Conservation (phyloP, 1,140 invertebrate species). For the Lepidurus packardi region DNA sequence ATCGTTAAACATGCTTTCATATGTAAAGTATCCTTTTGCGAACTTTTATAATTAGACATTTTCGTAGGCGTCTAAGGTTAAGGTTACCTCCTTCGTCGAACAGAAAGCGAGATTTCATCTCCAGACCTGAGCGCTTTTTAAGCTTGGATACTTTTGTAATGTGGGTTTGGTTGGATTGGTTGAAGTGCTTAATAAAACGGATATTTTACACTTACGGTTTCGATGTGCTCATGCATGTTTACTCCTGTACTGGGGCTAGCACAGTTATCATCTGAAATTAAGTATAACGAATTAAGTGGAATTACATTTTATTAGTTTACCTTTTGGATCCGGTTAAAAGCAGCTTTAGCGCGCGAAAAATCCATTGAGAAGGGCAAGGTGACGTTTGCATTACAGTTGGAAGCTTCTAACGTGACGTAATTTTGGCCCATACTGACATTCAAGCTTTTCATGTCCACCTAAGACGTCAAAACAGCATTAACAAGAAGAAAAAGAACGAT, state of each 20-base stretch:
- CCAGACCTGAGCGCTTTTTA: neutral
- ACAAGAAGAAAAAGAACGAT: neutral
- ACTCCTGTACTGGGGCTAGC: neutral
- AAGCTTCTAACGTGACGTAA: neutral
- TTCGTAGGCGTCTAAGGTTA: no score
- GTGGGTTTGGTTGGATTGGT: neutral
- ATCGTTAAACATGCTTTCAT: no score
- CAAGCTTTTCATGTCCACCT: neutral
- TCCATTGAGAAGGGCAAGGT: neutral
- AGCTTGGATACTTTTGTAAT: neutral
- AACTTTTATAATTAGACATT: no score
- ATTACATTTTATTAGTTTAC: constrained; percentile 1
- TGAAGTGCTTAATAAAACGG: neutral
- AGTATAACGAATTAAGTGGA: neutral
- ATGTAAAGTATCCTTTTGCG: no score
- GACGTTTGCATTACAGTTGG: neutral
- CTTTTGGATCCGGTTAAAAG: neutral
- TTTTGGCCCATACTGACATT: neutral
- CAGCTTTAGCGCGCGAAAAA: neutral
- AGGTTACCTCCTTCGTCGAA: no score
- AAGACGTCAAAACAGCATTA: no score
- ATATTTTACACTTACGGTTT: neutral
- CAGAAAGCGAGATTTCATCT: no score
- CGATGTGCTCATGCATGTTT: neutral
- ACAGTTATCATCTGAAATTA: neutral